Conservation (phyloP, 2,888 invertebrate genomes). For the Teleiodes luculella region DNA sequence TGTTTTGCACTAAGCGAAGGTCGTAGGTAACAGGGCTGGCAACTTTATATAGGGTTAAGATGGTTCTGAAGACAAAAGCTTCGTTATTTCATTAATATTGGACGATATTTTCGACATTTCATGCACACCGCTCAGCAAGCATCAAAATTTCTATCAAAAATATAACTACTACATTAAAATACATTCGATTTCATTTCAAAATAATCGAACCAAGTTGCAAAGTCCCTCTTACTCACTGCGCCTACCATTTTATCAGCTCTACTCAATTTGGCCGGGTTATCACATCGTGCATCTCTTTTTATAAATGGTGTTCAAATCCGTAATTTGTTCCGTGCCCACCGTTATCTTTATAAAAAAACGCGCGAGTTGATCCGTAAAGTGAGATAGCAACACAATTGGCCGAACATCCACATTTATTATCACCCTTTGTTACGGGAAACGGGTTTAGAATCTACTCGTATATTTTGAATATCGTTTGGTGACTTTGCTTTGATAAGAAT, state of each 20-base stretch:
- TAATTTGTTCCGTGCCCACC: conserved; percentile 17
- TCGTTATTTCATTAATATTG: too few species aligned
- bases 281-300: neutral
- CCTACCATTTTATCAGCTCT: neutral
- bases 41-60: neutral
- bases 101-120: too few species aligned
- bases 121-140: too few species aligned
- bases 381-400: neutral
- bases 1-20: conserved; percentile 39
- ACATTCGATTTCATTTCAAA: too few species aligned
- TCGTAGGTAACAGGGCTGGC: conserved; percentile 15
- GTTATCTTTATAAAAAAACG: neutral
- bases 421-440: neutral
- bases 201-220: too few species aligned
- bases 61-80: too few species aligned
- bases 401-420: neutral
- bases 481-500: neutral
- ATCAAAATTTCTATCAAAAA: too few species aligned
- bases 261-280: neutral
- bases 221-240: too few species aligned
- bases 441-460: neutral
- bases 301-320: conserved; percentile 8
- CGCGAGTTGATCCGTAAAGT: neutral
- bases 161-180: too few species aligned
- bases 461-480: neutral